Evolutionary conservation across 1,140 invertebrate species (phyloP), one percentile per base, ranked within the genome.

Genomic region (Bombus pascuorum): DNA sequence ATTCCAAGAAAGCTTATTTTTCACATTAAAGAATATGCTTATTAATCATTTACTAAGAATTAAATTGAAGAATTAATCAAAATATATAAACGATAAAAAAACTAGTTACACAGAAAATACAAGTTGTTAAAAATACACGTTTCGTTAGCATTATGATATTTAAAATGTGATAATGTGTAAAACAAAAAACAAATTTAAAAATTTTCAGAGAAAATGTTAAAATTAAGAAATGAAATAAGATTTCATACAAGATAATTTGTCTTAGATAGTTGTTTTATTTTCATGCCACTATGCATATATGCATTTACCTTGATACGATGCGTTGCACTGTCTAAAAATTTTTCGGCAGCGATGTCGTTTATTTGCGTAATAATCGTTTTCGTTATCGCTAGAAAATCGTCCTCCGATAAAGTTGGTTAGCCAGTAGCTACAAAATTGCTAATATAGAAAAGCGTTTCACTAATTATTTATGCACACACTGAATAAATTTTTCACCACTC

Each of bases 331-430:
- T 85, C 62, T n/a, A 62, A 68, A 85, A 75, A 57, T 42, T 57
- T 42, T 34, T 47, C 37, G 34, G 59, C 12, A 57, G 25, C 84
- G 79, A 47, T 53, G 78, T 34, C 53, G 83, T 80, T 81, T 32
- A 74, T 81, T 74, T 42, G 42, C 59, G 53, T 79, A 72, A 70
- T 77, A 83, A 74, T 74, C n/a, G 66, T 73, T 15, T 71, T n/a
- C 37, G 44, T 42, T 15, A 68, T 32, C 1, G 47, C 28, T 25
- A 42, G 22, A 25, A 42, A 5, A 70, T n/a, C 25, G 18, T 44
- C 68, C 28, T 28, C 44, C 65, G 39, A 28, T 42, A 77, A 62
- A 62, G 25, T 34, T 44, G 59, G 18, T 53, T 32, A 28, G 22
- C 15, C 22, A 25, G 10, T 53, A 22, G 42, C 59, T 53, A 53